Percentiles rank a stretch among this genome's conserved stretches.
Conservation (phyloP, 2,888 invertebrate species). For the Diarsia mendica region DNA sequence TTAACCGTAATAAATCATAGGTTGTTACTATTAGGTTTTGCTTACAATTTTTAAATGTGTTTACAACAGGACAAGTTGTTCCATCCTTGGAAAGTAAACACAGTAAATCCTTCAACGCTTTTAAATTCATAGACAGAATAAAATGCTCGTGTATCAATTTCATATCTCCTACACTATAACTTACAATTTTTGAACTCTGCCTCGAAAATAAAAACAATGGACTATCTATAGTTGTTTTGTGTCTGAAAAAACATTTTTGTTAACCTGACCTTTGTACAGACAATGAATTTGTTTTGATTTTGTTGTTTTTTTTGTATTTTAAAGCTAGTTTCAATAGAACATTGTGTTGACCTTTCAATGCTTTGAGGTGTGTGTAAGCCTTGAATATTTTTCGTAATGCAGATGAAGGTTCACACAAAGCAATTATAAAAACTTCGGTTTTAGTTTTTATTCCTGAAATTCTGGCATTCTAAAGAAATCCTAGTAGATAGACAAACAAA, state of each 20-base stretch:
- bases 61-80: slow-evolving; percentile 57
- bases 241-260: slow-evolving; percentile 5
- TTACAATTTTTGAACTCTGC: slow-evolving; percentile 44
- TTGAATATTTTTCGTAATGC: not conserved
- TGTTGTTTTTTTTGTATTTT: slow-evolving; percentile 8
- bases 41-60: slow-evolving; percentile 52
- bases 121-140: slow-evolving; percentile 58
- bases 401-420: not conserved
- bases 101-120: slow-evolving; percentile 60
- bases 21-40: slow-evolving; percentile 41
- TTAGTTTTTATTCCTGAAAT: slow-evolving; percentile 14
- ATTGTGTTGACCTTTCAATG: slow-evolving; percentile 6
- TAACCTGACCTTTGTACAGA: not conserved
- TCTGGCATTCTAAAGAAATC: slow-evolving; percentile 8
- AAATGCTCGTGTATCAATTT: slow-evolving; percentile 52
- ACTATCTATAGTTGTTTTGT: slow-evolving; percentile 14
- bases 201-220: slow-evolving; percentile 44
- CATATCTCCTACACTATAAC: slow-evolving; percentile 57
- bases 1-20: slow-evolving; percentile 47
- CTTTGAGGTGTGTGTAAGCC: not conserved
- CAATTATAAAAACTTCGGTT: not conserved
- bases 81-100: slow-evolving; percentile 51
- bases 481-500: slow-evolving; percentile 2
- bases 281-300: slow-evolving; percentile 17
- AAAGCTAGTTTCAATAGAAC: not conserved